Evolutionary conservation across 1,140 invertebrate genomes (phyloP), one percentile per base, ranked within the genome.

Genomic region (Ctenoplectra terminalis): DNA sequence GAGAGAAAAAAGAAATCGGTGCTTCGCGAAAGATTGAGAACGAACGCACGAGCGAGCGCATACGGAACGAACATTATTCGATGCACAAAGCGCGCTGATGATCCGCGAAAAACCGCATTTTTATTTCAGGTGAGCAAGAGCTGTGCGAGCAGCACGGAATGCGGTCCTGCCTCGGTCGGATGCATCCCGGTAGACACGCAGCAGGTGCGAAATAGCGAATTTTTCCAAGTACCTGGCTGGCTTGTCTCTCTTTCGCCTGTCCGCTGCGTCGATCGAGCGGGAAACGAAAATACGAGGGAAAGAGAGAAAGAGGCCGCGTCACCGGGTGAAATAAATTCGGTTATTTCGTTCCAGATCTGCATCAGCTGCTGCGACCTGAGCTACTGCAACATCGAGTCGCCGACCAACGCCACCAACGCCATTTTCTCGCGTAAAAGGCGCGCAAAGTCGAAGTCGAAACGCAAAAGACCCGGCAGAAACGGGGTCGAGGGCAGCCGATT

Each of bases 351-450:
- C 71, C 93, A 95, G 95, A 94, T 96, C 84, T 96, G 95, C 89
- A 95, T 96, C 71, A 95, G 95, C 60, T 96, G 95, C 87, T 96
- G 95, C 90, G 95, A 96, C 88, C 92, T 95, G 83, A 95, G 95
- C 91, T 96, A 96, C 91, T 96, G 95, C 92, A 96, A 96, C 90
- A 91, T 95, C 66, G 94, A 95, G 64, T 95, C 95, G 63, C 95
- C 95, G 15, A 95, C 94, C 6, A 96, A 96, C 91, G 93, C 94
- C 37, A 94, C 94, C 0, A 95, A 94, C 72, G 95, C 95, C 7
- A 93, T 94, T 56, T 95, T 94, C 89, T 91, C 92, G 58, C 89
- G 89, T 2, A 93, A 92, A 74, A 89, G 93, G 69, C 91, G 91
- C 46, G 87, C 88, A 81, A 93, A 93, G 90, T 90, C 92, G 63